A percentile compares a stretch with the other conserved stretches of the same genome.
Conservation (phyloP, 2,888 invertebrate species). For the Dryococelus australis region DNA sequence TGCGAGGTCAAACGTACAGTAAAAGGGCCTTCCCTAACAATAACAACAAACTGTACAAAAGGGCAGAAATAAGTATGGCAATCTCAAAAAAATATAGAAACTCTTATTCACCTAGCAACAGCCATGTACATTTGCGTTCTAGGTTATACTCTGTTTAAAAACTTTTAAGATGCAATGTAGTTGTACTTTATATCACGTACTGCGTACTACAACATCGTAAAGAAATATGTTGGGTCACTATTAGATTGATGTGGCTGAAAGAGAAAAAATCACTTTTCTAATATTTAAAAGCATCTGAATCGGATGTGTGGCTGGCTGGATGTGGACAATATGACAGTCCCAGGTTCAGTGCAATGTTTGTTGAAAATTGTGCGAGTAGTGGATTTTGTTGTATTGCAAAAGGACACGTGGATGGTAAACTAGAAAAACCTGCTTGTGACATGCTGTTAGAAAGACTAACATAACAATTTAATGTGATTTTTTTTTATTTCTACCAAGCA, state of each 20-base stretch:
- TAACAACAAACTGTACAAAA: background rate
- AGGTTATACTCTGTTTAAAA: background rate
- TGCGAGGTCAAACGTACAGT: background rate
- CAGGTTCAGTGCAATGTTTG: slow-evolving; percentile 25
- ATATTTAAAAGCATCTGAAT: background rate
- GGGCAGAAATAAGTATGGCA: background rate
- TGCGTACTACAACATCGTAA: background rate
- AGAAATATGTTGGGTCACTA: background rate
- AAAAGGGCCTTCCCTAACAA: too few species aligned
- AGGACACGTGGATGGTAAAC: slow-evolving; percentile 27
- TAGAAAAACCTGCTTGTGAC: slow-evolving; percentile 22
- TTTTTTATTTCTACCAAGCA: background rate
- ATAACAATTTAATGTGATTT: slow-evolving; percentile 17
- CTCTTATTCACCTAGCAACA: background rate
- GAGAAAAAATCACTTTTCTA: background rate
- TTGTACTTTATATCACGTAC: background rate
- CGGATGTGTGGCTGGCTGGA: slow-evolving; percentile 9
- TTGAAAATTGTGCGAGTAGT: background rate
- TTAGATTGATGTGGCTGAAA: background rate
- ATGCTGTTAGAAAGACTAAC: slow-evolving; percentile 6
- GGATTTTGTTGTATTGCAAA: slow-evolving; percentile 27
- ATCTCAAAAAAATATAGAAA: background rate
- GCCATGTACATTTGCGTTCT: background rate
- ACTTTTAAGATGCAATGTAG: background rate
- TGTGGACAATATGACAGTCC: background rate